Conservation (phyloP, 2,797 vertebrate genomes). For the Erethizon dorsatum region DNA sequence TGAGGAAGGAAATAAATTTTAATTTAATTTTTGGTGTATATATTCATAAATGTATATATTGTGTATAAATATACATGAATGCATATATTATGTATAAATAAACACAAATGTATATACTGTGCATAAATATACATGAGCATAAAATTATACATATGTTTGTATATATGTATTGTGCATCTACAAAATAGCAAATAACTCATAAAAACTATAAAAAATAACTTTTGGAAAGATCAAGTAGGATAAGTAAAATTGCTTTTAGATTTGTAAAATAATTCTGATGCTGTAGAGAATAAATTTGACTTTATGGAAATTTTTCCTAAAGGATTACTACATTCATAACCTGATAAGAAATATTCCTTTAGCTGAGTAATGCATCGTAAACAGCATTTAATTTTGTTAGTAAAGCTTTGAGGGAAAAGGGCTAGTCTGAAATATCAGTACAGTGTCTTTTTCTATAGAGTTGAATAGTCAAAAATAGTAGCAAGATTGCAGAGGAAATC, state of each 20-base stretch:
- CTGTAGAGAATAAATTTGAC: background rate
- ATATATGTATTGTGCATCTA: background rate
- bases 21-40: background rate
- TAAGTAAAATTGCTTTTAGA: constrained; percentile 46
- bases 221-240: background rate
- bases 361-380: background rate
- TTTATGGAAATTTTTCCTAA: constrained; percentile 24
- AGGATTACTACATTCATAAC: background rate
- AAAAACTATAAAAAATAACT: constrained; percentile 3
- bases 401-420: background rate
- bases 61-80: background rate
- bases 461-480: background rate
- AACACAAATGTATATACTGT: background rate
- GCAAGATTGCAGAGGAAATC: background rate
- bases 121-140: background rate
- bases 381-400: background rate
- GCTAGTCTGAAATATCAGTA: background rate
- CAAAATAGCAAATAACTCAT: background rate
- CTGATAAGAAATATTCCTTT: background rate
- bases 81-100: background rate
- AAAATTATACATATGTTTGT: background rate
- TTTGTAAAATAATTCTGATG: constrained; percentile 53
- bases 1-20: constrained; percentile 33
- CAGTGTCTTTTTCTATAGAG: background rate
- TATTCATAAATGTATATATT: background rate